Percentiles rank a stretch among this genome's conserved stretches.
Evolutionary conservation across 2,888 invertebrate species (phyloP).

Genomic region (Eugnorisma glareosa): DNA sequence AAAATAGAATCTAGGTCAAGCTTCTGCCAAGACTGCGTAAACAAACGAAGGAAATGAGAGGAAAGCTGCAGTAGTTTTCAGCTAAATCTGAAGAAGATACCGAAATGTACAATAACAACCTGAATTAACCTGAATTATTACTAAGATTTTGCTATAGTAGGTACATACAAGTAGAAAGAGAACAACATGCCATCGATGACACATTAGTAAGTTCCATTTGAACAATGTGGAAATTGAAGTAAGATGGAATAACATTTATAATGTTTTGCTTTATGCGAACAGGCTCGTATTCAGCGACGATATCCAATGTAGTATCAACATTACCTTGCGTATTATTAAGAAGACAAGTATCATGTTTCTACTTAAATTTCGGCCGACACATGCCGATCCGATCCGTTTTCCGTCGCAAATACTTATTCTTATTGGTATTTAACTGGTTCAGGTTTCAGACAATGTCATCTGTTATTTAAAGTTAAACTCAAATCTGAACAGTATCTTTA

Average conservation of each 20-base stretch:
- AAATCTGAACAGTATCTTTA: conserved; percentile 36
- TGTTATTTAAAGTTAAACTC: conserved; percentile 27
- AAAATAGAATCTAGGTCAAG: conserved; percentile 46
- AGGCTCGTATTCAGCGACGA: conserved; percentile 3
- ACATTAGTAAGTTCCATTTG: neutral
- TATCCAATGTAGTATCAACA: conserved; percentile 30
- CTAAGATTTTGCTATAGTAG: neutral
- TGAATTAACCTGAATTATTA: neutral
- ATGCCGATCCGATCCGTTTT: neutral
- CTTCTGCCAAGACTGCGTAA: conserved; percentile 28
- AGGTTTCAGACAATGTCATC: conserved; percentile 28
- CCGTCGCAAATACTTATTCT: neutral
- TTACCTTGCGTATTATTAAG: conserved; percentile 1
- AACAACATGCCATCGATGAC: neutral
- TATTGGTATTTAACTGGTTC: neutral
- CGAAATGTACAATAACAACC: conserved; percentile 12
- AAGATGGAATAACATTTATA: neutral
- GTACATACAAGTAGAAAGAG: neutral
- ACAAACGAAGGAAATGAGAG: conserved; percentile 21
- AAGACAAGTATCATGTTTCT: neutral
- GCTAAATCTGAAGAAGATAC: neutral
- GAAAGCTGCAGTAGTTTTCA: conserved; percentile 16
- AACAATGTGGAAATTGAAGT: conserved; percentile 6
- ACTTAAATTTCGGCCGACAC: conserved; percentile 6
- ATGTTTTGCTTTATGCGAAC: conserved; percentile 8